Base-by-base conservation (phyloP, 2,797 vertebrate genomes). In the Chaetophractus vellerosus region DNA sequence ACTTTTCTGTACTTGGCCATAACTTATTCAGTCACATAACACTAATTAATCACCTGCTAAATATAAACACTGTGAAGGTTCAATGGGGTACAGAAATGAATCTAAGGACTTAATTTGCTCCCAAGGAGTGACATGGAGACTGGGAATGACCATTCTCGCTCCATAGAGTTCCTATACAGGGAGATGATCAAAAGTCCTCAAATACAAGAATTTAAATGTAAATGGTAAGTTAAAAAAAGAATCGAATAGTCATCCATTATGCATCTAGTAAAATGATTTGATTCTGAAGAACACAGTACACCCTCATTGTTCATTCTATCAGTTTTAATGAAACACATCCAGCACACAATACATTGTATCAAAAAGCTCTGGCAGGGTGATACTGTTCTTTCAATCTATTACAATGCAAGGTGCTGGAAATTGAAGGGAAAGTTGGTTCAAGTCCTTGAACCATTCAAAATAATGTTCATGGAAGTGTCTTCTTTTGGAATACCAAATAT, bases 381-480 rank as follows among this genome's bases (percentile, higher is more conserved):
- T 36, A 79, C 75, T 48, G 23, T 80, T 63, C 55, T 91, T 94
- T 92, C 93, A 33, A 48, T 95, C 90, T 92, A 15, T 61, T 82
- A 78, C 90, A 94, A 90, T 55, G 15, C 63, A 78, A 90, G 19
- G 31, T 82, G 48, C 57, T 94, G 18, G 91, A 94, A 96, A 95
- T 24, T 64, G 88, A 96, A 94, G 81, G 50, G 66, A 95, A 93
- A 79, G 28, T 79, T 94, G 81, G 94, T 45, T 18, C 6, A 76
- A 63, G 36, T 83, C 57, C 66, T 88, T 92, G 74, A 96, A 78
- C 74, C 81, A 88, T 71, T 93, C 94, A 93, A 97, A 97, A 81
- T 48, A 95, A 87, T 45, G 64, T 87, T 91, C 83, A 64, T 28
- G 79, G 79, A 36, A 45, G 68, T 76, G 82, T 74, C 68, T 12